phyloP scores from a whole-genome alignment of 1,140 invertebrate genomes.

The Pachyrhynchus sulphureomaculatus region DNA sequence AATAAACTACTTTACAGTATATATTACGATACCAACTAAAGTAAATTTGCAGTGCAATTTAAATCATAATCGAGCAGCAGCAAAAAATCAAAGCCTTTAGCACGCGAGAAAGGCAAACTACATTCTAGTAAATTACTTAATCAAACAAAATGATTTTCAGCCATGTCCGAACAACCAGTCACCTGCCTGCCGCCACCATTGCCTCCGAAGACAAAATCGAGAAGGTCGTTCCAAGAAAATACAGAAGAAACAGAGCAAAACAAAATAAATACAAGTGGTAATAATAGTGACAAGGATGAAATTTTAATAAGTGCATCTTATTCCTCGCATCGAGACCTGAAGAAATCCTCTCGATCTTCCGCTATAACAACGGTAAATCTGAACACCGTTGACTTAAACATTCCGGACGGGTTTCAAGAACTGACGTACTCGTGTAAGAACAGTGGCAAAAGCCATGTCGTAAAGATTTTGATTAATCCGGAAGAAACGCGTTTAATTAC shows the following conservation, averaged over 20 bases:
- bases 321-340: conserved; percentile 10
- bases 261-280: neutral
- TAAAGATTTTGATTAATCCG: conserved; percentile 36
- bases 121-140: conserved; percentile 31
- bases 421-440: conserved; percentile 22
- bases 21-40: no score
- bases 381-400: conserved; percentile 26
- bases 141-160: conserved; percentile 23
- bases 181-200: conserved; percentile 45
- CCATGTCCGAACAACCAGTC: conserved; percentile 27
- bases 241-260: conserved; percentile 8
- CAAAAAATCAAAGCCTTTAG: neutral
- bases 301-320: conserved; percentile 23
- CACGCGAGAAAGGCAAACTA: conserved; percentile 29
- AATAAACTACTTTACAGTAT: no score
- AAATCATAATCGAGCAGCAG: neutral
- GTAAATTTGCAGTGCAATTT: conserved; percentile 3
- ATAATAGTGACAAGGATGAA: conserved; percentile 6
- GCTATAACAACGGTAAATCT: conserved; percentile 45
- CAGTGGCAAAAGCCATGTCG: conserved; percentile 31
- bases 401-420: conserved; percentile 17
- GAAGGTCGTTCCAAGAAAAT: conserved; percentile 36
- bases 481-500: conserved; percentile 23
- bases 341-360: conserved; percentile 27
- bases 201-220: conserved; percentile 46